Evolutionary conservation across 2,113 vertebrate species (phyloP), one percentile per base, ranked within the genome.

Genomic region (Carollia perspicillata): DNA sequence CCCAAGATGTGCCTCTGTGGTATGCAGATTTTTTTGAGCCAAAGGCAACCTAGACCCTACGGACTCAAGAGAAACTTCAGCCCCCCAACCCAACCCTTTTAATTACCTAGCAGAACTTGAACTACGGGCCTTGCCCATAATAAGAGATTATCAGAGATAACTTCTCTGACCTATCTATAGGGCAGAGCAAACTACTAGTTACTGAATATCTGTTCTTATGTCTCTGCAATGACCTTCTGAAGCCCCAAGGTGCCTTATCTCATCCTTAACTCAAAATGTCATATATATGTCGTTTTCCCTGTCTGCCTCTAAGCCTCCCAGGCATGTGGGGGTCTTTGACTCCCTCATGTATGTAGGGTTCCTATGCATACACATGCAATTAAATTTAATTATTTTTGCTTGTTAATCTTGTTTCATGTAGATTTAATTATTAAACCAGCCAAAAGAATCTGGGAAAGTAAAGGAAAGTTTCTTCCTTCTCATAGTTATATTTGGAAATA

Each of bases 401-500:
- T 60, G 26, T 80, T 60, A 80, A 80, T 80, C 35, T 80, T 80
- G 75, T 78, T 26, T 58, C 78, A 80, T 40, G 53, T 40, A 42
- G 78, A 80, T 80, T 81, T 81, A 81, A 81, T 81, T 81, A 60
- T 81, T 60, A 81, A 16, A 60, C 37, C 37, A 81, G 53, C 37
- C 37, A 40, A 81, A 81, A 60, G 26, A 42, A 60, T 9, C 26
- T 81, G 13, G 8, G 53, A 80, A 40, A 4, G 13, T 42, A 58
- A 58, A 79, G 51, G 49, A 55, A 79, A 40, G 23, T 81, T 58
- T 60, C 78, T 81, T 30, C 72, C 47, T 35, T 20, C 33, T 22
- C 49, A 78, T 14, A 78, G 33, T 78, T 84, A 95, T 40, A 79
- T 75, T 93, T 88, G 51, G 85, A 91, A 93, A 93, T 63, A 88